Conservation (phyloP, 2,113 vertebrate genomes). For the Ranitomeya imitator region DNA sequence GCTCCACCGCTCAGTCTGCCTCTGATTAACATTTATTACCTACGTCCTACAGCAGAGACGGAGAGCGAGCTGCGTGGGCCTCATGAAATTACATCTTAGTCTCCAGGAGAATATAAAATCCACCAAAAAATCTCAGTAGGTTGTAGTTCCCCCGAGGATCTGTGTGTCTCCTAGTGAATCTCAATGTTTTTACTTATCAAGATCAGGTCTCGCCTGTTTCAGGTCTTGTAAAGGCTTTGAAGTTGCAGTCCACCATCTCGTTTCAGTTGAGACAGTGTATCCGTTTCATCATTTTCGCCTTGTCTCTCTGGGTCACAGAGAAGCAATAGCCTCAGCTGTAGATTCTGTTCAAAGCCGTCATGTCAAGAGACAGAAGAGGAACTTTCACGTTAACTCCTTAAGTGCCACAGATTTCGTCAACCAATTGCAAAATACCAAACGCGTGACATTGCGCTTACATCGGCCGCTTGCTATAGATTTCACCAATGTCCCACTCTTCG, state of each 20-base stretch:
- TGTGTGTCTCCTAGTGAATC: constrained; percentile 43
- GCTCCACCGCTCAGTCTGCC: background rate
- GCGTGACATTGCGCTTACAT: background rate
- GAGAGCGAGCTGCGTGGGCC: background rate
- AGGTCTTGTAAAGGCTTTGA: constrained; percentile 40
- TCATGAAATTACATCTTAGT: background rate
- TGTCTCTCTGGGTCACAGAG: constrained; percentile 62
- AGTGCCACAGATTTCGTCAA: background rate
- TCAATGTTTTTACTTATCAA: constrained; percentile 49
- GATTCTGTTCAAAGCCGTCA: constrained; percentile 62
- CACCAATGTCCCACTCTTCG: background rate
- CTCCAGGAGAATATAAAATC: constrained; percentile 26
- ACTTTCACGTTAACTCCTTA: background rate
- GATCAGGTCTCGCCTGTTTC: constrained; percentile 47
- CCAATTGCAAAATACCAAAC: background rate
- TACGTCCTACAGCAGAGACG: background rate
- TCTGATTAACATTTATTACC: background rate
- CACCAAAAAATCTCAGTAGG: background rate
- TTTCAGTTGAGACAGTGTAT: constrained; percentile 53
- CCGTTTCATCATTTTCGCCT: constrained; percentile 65
- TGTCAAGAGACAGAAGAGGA: constrained; percentile 61
- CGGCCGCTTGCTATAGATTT: background rate
- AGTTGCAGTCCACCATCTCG: constrained; percentile 45
- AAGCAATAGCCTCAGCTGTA: constrained; percentile 59
- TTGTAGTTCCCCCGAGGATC: constrained; percentile 19